Base-by-base conservation (phyloP, 37 sponge, comb jelly and placozoan genomes). In the Spongilla lacustris region DNA sequence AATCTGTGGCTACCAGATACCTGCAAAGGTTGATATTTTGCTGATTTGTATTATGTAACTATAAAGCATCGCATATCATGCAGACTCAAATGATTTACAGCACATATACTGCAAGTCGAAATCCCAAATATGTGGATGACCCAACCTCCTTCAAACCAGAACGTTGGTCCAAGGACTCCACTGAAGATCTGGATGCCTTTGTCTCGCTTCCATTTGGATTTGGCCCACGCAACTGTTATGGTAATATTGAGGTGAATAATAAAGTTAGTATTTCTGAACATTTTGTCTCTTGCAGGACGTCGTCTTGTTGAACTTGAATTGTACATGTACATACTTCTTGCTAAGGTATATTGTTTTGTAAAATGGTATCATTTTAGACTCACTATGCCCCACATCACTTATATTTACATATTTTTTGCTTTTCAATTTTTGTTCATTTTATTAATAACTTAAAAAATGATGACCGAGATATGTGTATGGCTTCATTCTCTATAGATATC, bases 91-190 rank as follows among this genome's bases (percentile, higher is more conserved):
- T 58, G 58, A 14, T 58, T 10, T 58, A 58, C 58, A 58, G 58
- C 58, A 58, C 58, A 17, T 58, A 58, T 17, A 58, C 19, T 58
- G 58, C 58, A 58, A 19, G 58, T 58, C 58, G 58, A 58, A 17
- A 58, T 17, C 58, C 58, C 14, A 58, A 58, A 23, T 71, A 75
- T 36, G 74, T 48, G 9, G 70, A 79, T 13, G 80, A 86, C 48
- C 87, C 87, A 35, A 19, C 50, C 31, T 26, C 37, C 35, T 86
- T 80, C 80, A 36, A 72, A 26, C 87, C 87, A 33, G 87, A 86
- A 35, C 80, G 87, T 24, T 86, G 87, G 87, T 11, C 28, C 50
- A 79, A 22, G 28, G 80, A 79, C 25, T 46, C 36, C 23, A 48
- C 67, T 34, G 31, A 30, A 23, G 58, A 58, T 10, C 27, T 34